Conservation (phyloP, 2,888 invertebrate genomes). For the Carcina quercana region DNA sequence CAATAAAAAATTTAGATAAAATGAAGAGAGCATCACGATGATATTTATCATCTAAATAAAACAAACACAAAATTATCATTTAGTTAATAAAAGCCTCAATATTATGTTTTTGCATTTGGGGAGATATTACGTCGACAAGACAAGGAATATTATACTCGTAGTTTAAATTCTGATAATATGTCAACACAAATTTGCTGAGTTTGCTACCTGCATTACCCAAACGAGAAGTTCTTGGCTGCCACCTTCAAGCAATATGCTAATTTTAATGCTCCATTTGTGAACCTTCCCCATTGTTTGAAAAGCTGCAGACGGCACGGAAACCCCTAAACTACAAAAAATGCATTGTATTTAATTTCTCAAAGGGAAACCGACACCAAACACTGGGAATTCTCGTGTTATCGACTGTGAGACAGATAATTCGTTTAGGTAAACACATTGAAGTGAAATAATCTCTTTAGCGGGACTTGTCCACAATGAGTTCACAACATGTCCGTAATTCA, state of each 20-base stretch:
- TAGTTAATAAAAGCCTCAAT: too few relatives aligned
- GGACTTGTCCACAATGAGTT: slow-evolving; percentile 11
- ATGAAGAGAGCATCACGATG: too few relatives aligned
- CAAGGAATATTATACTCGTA: too few relatives aligned
- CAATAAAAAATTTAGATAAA: too few relatives aligned
- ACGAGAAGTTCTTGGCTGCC: slow-evolving; percentile 4
- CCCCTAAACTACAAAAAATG: slow-evolving; percentile 28
- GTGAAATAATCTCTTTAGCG: slow-evolving; percentile 19
- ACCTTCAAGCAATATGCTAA: slow-evolving; percentile 5
- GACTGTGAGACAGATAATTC: slow-evolving; percentile 40
- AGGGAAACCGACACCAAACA: slow-evolving; percentile 36
- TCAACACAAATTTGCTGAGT: too few relatives aligned
- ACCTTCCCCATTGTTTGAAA: slow-evolving; percentile 32
- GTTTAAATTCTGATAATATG: too few relatives aligned
- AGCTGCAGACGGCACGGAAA: slow-evolving; percentile 34
- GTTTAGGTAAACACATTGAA: slow-evolving; percentile 19
- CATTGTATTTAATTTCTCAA: slow-evolving; percentile 37
- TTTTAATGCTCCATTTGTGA: slow-evolving; percentile 24
- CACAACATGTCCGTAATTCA: slow-evolving; percentile 5
- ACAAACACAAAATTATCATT: too few relatives aligned
- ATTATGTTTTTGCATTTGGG: too few relatives aligned
- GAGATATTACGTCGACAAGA: too few relatives aligned
- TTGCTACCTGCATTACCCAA: slow-evolving; percentile 11
- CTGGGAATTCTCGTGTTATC: slow-evolving; percentile 30
- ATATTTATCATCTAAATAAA: too few relatives aligned